phyloP scores from a whole-genome alignment of 2,113 vertebrate genomes.

The Hippocampus zosterae region DNA sequence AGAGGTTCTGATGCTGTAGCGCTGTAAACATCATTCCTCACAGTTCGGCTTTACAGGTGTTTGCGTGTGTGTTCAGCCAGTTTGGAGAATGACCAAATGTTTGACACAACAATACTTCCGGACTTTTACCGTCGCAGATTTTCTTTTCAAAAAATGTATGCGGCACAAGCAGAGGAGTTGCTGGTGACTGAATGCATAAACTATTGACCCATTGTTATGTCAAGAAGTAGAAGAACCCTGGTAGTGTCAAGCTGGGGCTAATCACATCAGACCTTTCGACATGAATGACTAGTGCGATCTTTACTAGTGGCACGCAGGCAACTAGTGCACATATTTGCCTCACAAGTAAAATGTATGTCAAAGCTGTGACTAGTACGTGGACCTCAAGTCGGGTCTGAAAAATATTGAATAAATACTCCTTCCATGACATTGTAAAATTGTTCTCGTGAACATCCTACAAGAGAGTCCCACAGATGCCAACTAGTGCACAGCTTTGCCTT shows the following conservation, averaged over 20 bases:
- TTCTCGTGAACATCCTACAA: no score
- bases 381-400: no score
- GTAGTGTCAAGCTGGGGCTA: not conserved
- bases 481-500: no score
- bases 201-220: not conserved
- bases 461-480: no score
- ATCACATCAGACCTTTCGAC: not conserved
- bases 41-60: constrained; percentile 50
- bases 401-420: no score
- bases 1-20: constrained; percentile 33
- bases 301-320: no score
- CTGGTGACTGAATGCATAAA: not conserved
- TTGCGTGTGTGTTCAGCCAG: constrained; percentile 21
- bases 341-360: not conserved
- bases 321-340: not conserved
- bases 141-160: constrained; percentile 17
- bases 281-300: not conserved
- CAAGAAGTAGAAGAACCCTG: not conserved
- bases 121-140: constrained; percentile 20
- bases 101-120: constrained; percentile 8
- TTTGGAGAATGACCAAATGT: constrained; percentile 36
- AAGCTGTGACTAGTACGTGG: not conserved
- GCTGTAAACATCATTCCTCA: constrained; percentile 27
- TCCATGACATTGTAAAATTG: no score
- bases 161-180: not conserved